Conservation (phyloP, 2,888 invertebrate species). For the Hydrotaea cyrtoneurina region DNA sequence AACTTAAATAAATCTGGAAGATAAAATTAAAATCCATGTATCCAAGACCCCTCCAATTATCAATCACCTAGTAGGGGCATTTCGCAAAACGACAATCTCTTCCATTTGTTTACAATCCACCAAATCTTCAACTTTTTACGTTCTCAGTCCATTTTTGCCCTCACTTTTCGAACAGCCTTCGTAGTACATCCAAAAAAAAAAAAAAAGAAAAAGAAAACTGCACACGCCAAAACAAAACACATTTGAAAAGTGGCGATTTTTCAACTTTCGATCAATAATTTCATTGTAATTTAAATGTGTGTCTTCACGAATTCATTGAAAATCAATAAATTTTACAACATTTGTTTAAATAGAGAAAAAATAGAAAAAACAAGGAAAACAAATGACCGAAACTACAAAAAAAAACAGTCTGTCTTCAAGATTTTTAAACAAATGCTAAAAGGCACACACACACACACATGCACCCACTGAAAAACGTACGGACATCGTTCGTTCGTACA, state of each 20-base stretch:
- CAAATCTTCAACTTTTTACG: too few species aligned
- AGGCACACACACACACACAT: too few species aligned
- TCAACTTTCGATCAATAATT: slow-evolving; percentile 27
- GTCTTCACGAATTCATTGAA: slow-evolving; percentile 46
- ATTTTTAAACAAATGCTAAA: background rate
- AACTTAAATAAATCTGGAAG: too few species aligned
- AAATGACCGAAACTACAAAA: background rate
- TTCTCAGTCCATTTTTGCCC: too few species aligned
- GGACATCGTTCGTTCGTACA: slow-evolving; percentile 10
- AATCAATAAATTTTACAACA: slow-evolving; percentile 52
- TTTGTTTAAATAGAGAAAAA: background rate
- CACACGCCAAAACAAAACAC: background rate
- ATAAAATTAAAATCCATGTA: too few species aligned
- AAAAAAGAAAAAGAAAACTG: too few species aligned
- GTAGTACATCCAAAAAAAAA: too few species aligned
- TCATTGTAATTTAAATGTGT: slow-evolving; percentile 45
- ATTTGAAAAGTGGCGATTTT: slow-evolving; percentile 10
- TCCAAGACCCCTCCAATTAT: too few species aligned
- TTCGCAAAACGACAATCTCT: too few species aligned
- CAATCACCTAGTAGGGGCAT: too few species aligned
- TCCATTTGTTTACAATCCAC: too few species aligned
- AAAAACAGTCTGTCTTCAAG: slow-evolving; percentile 19
- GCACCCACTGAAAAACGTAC: background rate
- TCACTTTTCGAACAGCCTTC: background rate
- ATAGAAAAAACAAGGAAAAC: slow-evolving; percentile 2